phyloP scores from a whole-genome alignment of 2,797 vertebrate species.

The Phrynocephalus vlangalii region DNA sequence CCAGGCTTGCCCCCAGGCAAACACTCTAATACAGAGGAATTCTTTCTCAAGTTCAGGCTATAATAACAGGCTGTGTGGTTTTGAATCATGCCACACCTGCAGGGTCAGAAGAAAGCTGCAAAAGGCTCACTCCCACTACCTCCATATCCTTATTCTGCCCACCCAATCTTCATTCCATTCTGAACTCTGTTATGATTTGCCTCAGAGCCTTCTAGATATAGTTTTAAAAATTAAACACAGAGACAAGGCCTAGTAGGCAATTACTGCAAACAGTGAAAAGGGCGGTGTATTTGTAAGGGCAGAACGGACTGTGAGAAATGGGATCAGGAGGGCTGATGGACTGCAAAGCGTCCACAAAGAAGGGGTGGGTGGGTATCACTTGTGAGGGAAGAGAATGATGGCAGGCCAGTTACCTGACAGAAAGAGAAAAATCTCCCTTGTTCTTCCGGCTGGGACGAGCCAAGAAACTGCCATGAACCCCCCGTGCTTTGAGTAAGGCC shows the following conservation, averaged over 20 bases:
- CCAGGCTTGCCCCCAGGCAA: neutral
- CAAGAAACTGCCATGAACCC: constrained; percentile 92
- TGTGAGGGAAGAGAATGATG: neutral
- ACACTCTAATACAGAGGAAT: neutral
- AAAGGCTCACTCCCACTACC: neutral
- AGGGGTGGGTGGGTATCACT: too few relatives aligned
- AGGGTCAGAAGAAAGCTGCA: neutral
- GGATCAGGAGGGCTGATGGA: neutral
- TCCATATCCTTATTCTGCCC: neutral
- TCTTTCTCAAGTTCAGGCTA: neutral
- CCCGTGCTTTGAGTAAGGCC: constrained; percentile 86
- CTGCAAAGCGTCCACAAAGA: neutral
- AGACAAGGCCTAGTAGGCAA: neutral
- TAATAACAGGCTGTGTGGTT: neutral
- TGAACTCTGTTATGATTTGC: neutral
- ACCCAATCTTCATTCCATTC: neutral
- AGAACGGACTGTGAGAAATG: neutral
- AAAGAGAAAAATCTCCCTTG: constrained; percentile 94
- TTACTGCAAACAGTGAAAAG: neutral
- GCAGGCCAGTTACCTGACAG: constrained; percentile 87
- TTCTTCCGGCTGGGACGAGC: constrained; percentile 94
- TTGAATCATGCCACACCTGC: neutral
- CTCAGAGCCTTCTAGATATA: neutral
- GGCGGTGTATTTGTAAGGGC: neutral
- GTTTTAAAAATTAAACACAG: neutral